A percentile compares a stretch with the other conserved stretches of the same genome.
phyloP scores from a whole-genome alignment of 2,113 vertebrate genomes.

The Tragelaphus strepsiceros region DNA sequence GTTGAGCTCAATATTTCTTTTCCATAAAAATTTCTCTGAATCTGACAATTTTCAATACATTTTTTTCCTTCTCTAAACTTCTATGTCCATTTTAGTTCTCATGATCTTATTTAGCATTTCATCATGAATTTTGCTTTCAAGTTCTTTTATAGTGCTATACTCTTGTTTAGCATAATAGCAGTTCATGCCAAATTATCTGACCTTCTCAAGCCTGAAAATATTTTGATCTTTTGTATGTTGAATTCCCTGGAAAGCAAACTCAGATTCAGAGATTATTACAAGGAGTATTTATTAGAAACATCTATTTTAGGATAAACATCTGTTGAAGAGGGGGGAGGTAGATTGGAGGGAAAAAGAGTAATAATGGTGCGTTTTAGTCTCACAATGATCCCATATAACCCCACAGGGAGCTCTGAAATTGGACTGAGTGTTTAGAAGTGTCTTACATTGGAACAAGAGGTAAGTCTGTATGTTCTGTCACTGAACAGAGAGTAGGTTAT shows the following conservation, averaged over 20 bases:
- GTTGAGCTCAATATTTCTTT: not conserved
- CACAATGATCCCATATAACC: not conserved
- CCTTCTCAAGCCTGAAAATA: not conserved
- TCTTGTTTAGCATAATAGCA: not conserved
- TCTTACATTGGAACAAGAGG: not conserved
- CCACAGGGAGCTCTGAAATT: not conserved
- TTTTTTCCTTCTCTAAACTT: not conserved
- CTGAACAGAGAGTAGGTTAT: not conserved
- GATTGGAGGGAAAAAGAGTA: not conserved
- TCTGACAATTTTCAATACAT: not conserved
- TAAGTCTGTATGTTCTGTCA: not conserved
- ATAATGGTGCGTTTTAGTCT: not conserved
- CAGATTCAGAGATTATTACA: not conserved
- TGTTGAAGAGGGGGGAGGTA: not conserved
- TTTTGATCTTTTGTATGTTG: not conserved
- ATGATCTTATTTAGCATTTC: not conserved
- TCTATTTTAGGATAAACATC: not conserved
- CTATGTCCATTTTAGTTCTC: not conserved
- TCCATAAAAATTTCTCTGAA: conserved; percentile 6
- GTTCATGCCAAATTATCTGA: not conserved
- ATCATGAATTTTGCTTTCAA: not conserved
- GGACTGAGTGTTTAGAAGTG: not conserved
- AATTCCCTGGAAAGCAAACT: not conserved
- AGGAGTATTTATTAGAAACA: not conserved
- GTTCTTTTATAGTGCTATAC: not conserved